A percentile compares a stretch with the other conserved stretches of the same genome.
Conservation (phyloP, 2,113 vertebrate species). For the Pluvialis apricaria region DNA sequence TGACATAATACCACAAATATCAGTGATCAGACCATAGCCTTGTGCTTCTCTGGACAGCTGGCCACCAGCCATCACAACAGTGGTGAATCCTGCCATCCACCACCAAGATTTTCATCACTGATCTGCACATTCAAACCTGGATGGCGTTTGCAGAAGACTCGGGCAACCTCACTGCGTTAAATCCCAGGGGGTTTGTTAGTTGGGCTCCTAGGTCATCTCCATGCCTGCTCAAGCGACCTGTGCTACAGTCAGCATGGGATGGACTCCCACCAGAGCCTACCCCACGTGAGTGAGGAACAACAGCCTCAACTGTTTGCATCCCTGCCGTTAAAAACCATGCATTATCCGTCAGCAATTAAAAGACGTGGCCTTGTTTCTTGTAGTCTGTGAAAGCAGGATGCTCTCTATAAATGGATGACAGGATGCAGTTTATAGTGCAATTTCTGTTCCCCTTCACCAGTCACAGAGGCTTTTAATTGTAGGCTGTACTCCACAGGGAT, state of each 20-base stretch:
- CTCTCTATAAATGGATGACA: neutral
- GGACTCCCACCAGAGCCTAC: neutral
- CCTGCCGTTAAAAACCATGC: conserved; percentile 3
- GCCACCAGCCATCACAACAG: neutral
- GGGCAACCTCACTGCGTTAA: neutral
- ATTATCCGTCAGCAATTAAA: conserved; percentile 9
- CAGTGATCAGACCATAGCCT: neutral
- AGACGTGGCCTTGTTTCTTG: neutral
- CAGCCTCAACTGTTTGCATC: neutral
- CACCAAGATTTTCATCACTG: conserved; percentile 16
- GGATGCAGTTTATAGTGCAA: neutral
- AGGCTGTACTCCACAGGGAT: neutral
- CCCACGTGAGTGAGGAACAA: neutral
- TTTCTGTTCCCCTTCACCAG: neutral
- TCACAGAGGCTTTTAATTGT: neutral
- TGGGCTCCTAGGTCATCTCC: neutral
- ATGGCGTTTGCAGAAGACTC: neutral
- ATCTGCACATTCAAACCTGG: conserved; percentile 12
- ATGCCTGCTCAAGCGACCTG: neutral
- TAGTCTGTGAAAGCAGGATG: neutral
- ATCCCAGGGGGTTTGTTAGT: neutral
- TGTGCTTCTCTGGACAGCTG: neutral
- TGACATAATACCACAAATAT: neutral
- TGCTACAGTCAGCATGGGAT: neutral
- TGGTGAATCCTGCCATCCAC: conserved; percentile 6